A percentile compares a stretch with the other conserved stretches of the same genome.
Evolutionary conservation across 2,888 invertebrate genomes (phyloP).

Genomic region (Helleia helle): DNA sequence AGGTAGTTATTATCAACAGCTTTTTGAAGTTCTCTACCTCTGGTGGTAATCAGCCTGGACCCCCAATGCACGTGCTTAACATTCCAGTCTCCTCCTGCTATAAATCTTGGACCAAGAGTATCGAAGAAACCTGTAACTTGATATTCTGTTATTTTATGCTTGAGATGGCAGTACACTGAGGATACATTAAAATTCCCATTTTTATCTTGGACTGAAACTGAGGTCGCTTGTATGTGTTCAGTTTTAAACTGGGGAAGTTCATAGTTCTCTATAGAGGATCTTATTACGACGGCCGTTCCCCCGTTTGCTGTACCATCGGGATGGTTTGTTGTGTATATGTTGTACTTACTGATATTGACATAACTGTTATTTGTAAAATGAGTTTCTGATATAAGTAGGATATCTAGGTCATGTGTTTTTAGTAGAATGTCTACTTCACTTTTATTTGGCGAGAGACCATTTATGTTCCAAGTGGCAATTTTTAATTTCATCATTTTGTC

Average conservation of each 20-base stretch:
- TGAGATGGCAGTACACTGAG: conserved; percentile 13
- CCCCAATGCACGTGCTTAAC: conserved; percentile 15
- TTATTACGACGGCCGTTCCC: conserved; percentile 8
- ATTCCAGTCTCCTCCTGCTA: conserved; percentile 17
- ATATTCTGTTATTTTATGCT: too few species aligned
- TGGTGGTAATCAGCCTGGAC: conserved; percentile 10
- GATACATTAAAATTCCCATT: conserved; percentile 9
- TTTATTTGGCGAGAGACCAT: conserved; percentile 16
- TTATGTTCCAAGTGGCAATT: too few species aligned
- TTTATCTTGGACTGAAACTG: background rate
- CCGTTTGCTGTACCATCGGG: conserved; percentile 10
- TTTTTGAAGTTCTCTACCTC: conserved; percentile 12
- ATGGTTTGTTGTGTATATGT: conserved; percentile 5
- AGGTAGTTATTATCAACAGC: too few species aligned
- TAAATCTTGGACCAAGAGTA: conserved; percentile 10
- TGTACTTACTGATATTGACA: conserved; percentile 3
- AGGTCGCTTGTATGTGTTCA: conserved; percentile 9
- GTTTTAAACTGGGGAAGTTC: too few species aligned
- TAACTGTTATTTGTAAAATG: conserved; percentile 8
- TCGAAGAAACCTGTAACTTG: too few species aligned
- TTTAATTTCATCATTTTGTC: too few species aligned
- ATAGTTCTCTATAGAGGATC: too few species aligned
- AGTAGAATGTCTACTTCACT: conserved; percentile 10
- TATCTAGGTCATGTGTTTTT: conserved; percentile 12
- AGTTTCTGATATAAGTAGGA: conserved; percentile 17